These are phyloP conservation scores for Sipunculus nudus DNA, from an alignment of 2,888 invertebrate genomes.

Conservation along the genomic window DNA sequence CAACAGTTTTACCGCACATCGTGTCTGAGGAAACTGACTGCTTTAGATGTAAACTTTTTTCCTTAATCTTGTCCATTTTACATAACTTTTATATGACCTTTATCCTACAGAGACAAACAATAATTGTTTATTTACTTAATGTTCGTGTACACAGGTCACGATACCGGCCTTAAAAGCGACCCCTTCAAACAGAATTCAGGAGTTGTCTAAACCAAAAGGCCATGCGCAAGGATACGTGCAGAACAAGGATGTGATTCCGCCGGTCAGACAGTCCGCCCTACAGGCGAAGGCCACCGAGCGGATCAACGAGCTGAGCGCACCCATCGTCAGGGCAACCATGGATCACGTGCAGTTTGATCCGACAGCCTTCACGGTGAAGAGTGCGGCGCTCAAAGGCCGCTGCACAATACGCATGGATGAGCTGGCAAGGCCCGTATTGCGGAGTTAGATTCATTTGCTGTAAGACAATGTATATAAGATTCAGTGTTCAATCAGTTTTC, in stretches of 20 bases:
- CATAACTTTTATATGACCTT: no score
- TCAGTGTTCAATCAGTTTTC: no score
- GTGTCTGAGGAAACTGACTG: no score
- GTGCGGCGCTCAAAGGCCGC: slow-evolving; percentile 52
- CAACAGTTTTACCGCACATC: no score
- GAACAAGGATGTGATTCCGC: slow-evolving; percentile 49
- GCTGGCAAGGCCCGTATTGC: slow-evolving; percentile 51
- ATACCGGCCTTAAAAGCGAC: slow-evolving; percentile 49
- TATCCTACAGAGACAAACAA: no score
- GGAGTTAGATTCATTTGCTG: no score
- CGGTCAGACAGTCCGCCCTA: slow-evolving; percentile 49
- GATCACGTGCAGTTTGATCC: slow-evolving; percentile 62
- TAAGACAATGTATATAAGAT: no score
- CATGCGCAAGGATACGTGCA: slow-evolving; percentile 51
- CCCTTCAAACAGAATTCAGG: slow-evolving; percentile 49
- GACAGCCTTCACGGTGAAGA: slow-evolving; percentile 58
- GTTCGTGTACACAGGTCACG: no score
- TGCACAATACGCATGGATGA: slow-evolving; percentile 48
- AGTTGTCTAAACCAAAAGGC: slow-evolving; percentile 52
- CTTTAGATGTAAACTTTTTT: no score
- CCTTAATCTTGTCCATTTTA: no score
- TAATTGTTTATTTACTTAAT: no score
- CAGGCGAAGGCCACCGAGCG: slow-evolving; percentile 44
- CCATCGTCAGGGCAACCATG: slow-evolving; percentile 57
- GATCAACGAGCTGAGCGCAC: slow-evolving; percentile 40